Evolutionary conservation across 2,888 invertebrate genomes (phyloP), one percentile per base, ranked within the genome.

Genomic region (Hemaris fuciformis): DNA sequence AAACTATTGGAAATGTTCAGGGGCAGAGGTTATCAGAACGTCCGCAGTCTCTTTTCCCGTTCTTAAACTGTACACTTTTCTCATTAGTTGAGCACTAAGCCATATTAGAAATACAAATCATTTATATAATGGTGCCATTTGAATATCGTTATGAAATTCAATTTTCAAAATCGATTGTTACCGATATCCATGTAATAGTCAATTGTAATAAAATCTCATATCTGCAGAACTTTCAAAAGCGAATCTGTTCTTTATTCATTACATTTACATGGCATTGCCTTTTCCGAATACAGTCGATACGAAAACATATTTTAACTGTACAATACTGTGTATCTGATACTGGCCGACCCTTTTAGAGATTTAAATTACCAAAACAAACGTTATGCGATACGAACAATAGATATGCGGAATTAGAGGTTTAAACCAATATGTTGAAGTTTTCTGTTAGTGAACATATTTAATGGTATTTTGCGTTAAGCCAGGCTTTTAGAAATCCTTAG

Each of bases 381-480:
- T 27, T 48, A 27, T n/a, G 27, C 15, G 20, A 48, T 48, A 25
- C 48, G 27, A 48, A 48, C n/a, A 48, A 48, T 48, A 48, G 48
- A 15, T 48, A 48, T 3, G 15, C n/a, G n/a, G 13, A n/a, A 48
- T 38, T 27, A 7, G n/a, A 15, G 27, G 7, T 31, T 64, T 64
- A n/a, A n/a, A 62, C 61, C 59, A 31, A 66, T 64, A 4, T 66
- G 22, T 57, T 8, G 23, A 27, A 64, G 64, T 66, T 65, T n/a
- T n/a, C n/a, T n/a, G n/a, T n/a, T n/a, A n/a, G n/a, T n/a, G n/a
- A n/a, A n/a, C n/a, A n/a, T n/a, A n/a, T n/a, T n/a, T n/a, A n/a
- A n/a, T n/a, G n/a, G n/a, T n/a, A n/a, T n/a, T n/a, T n/a, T n/a
- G n/a, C n/a, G n/a, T n/a, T n/a, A n/a, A n/a, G n/a, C n/a, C n/a